Evolutionary conservation across 2,888 invertebrate genomes (phyloP).

Genomic region (Leucophenga maculata): DNA sequence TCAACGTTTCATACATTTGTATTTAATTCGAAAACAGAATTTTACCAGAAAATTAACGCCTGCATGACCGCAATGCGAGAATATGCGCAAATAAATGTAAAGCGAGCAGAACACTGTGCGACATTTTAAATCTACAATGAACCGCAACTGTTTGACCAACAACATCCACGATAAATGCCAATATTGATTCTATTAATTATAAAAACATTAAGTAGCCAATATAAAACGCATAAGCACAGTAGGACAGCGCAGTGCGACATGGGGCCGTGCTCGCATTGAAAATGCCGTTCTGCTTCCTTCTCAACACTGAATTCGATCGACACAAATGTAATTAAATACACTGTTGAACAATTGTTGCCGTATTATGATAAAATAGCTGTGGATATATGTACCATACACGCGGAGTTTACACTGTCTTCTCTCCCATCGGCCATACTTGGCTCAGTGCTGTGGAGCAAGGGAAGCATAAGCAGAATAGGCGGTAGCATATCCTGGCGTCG

Average conservation of each 20-base stretch:
- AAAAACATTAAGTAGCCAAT: constrained; percentile 65
- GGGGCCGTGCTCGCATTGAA: no score
- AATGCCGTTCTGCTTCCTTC: no score
- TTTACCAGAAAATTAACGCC: constrained; percentile 69
- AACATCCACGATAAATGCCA: constrained; percentile 45
- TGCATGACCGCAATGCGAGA: constrained; percentile 51
- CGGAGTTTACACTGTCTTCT: not conserved
- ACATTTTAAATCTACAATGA: constrained; percentile 70
- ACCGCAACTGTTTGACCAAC: constrained; percentile 54
- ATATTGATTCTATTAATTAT: constrained; percentile 70
- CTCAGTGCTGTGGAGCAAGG: no score
- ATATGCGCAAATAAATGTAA: not conserved
- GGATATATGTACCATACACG: no score
- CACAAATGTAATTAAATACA: constrained; percentile 67
- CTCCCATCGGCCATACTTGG: no score
- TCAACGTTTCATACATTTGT: constrained; percentile 27
- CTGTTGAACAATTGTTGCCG: constrained; percentile 59
- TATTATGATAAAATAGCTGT: constrained; percentile 26
- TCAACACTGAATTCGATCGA: constrained; percentile 31
- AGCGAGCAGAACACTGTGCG: constrained; percentile 37
- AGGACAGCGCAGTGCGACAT: no score
- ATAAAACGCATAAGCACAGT: not conserved
- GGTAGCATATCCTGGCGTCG: not conserved
- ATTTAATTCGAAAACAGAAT: constrained; percentile 42
- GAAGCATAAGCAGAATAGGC: no score